These are phyloP conservation scores for Pelecanoides urinatrix DNA, from an alignment of 2,113 vertebrate genomes.

Conservation along the genomic window DNA sequence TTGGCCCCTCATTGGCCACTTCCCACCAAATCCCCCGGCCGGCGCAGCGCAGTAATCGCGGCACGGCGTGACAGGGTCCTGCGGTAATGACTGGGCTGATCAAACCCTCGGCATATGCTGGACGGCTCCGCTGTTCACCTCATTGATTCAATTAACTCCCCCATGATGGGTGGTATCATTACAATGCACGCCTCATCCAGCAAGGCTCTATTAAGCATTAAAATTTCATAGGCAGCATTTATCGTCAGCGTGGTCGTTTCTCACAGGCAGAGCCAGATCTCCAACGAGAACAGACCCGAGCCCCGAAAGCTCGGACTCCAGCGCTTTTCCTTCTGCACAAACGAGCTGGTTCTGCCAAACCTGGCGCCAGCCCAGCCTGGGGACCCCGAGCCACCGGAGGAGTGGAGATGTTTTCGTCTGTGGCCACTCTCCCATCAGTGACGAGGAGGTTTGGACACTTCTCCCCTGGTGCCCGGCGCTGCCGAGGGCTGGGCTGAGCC, in stretches of 20 bases:
- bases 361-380: not conserved
- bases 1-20: constrained; percentile 67
- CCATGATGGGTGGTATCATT: constrained; percentile 1
- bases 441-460: accelerated
- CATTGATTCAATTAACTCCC: constrained; percentile 70
- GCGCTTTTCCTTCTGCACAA: not conserved
- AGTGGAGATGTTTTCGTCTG: accelerated
- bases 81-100: not conserved
- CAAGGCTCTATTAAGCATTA: not conserved
- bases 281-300: accelerated
- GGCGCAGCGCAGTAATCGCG: constrained; percentile 10
- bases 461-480: accelerated
- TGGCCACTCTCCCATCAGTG: accelerated
- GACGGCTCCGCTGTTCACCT: constrained; percentile 45
- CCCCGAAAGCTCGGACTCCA: not conserved
- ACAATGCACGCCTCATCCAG: not conserved
- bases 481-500: not conserved
- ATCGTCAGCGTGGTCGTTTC: not conserved
- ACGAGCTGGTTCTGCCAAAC: not conserved
- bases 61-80: constrained; percentile 57
- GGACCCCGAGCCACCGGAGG: not conserved
- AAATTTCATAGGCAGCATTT: not conserved
- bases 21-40: constrained; percentile 63
- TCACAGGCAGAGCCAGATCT: not conserved
- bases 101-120: not conserved